phyloP scores from a whole-genome alignment of 2,113 vertebrate species.

The Antigone vipio region DNA sequence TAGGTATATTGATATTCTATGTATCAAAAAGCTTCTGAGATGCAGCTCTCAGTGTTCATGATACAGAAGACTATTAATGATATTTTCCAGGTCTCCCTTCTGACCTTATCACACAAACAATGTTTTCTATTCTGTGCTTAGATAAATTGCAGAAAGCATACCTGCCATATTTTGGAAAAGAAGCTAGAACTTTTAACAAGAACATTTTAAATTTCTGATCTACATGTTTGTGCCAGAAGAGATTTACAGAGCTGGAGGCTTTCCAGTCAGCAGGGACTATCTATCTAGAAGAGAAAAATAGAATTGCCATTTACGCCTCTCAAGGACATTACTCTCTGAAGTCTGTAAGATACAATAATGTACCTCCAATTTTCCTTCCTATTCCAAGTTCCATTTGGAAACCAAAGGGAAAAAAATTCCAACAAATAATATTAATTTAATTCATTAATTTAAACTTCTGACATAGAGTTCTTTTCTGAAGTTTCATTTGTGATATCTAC shows the following conservation, averaged over 20 bases:
- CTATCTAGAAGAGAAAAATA: neutral
- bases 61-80: neutral
- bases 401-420: neutral
- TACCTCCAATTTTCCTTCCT: neutral
- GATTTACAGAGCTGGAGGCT: neutral
- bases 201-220: neutral
- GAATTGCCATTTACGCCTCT: neutral
- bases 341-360: neutral
- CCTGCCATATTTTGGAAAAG: neutral
- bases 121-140: neutral
- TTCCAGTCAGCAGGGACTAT: neutral
- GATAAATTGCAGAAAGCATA: neutral
- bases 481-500: neutral
- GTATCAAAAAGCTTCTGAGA: neutral
- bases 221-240: neutral
- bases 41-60: neutral
- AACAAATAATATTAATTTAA: neutral
- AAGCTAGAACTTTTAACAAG: neutral
- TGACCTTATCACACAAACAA: neutral
- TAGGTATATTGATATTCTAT: neutral
- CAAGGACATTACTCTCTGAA: neutral
- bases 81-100: neutral
- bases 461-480: neutral
- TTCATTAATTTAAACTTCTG: neutral
- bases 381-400: neutral